These are phyloP conservation scores for Varecia variegata DNA, from an alignment of 2,797 vertebrate species.

Conservation along the genomic window DNA sequence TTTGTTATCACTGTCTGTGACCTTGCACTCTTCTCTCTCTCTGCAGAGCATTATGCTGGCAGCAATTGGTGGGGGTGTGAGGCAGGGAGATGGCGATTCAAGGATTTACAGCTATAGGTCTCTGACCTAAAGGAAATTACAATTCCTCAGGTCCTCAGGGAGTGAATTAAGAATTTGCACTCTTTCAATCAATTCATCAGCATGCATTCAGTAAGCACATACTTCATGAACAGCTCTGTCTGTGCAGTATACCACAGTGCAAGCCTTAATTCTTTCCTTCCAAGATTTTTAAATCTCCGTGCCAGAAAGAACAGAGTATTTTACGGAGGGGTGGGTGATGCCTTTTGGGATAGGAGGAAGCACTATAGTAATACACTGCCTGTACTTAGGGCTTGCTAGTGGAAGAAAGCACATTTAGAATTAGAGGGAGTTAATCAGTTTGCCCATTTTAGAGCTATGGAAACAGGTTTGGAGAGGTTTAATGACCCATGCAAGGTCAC, in stretches of 20 bases:
- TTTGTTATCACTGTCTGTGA: not conserved
- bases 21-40: not conserved
- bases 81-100: not conserved
- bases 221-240: not conserved
- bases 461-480: not conserved
- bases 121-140: not conserved
- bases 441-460: not conserved
- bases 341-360: not conserved
- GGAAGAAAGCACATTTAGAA: not conserved
- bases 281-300: not conserved
- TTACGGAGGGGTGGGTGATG: not conserved
- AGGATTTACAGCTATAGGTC: not conserved
- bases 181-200: not conserved
- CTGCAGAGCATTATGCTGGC: not conserved
- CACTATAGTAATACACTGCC: not conserved
- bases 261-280: conserved; percentile 3
- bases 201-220: not conserved
- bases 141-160: not conserved
- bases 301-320: not conserved
- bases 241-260: not conserved
- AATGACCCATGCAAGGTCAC: not conserved
- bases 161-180: not conserved
- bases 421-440: not conserved
- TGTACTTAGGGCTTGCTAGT: not conserved
- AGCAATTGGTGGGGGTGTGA: not conserved